These are phyloP conservation scores for Hyposmocoma kahamanoa DNA, from an alignment of 1,140 invertebrate species.

Conservation along the genomic window DNA sequence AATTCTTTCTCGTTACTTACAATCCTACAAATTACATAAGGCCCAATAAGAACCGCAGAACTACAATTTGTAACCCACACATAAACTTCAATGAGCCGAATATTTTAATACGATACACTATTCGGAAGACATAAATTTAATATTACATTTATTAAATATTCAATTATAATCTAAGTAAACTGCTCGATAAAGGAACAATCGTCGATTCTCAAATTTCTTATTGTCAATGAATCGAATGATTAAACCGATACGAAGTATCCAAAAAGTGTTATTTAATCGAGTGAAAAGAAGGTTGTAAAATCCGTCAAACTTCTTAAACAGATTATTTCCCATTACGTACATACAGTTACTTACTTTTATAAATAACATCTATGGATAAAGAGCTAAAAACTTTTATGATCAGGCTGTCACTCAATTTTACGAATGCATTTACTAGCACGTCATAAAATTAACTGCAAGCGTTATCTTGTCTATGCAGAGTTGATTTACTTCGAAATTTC, in stretches of 20 bases:
- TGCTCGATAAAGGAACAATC: no score
- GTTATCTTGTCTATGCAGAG: no score
- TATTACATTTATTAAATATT: slow-evolving; percentile 28
- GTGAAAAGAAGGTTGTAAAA: background rate
- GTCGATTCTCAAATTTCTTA: no score
- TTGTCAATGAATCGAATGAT: slow-evolving; percentile 1
- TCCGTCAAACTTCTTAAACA: background rate
- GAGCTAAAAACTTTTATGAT: no score
- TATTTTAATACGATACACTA: slow-evolving; percentile 54
- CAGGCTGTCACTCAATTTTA: no score
- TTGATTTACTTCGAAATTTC: no score
- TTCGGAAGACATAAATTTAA: slow-evolving; percentile 70
- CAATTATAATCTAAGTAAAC: slow-evolving; percentile 16
- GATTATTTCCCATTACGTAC: no score
- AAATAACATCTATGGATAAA: no score
- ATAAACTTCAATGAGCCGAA: slow-evolving; percentile 44
- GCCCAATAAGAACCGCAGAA: slow-evolving; percentile 45
- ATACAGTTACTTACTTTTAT: no score
- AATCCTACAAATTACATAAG: slow-evolving; percentile 35
- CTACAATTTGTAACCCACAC: slow-evolving; percentile 30
- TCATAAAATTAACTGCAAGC: no score
- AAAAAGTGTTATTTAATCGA: slow-evolving; percentile 1
- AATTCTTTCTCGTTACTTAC: slow-evolving; percentile 54
- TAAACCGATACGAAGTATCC: slow-evolving; percentile 3
- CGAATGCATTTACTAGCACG: no score